Evolutionary conservation across 2,888 invertebrate genomes (phyloP).

Genomic region (Lasioglossum malachurum): DNA sequence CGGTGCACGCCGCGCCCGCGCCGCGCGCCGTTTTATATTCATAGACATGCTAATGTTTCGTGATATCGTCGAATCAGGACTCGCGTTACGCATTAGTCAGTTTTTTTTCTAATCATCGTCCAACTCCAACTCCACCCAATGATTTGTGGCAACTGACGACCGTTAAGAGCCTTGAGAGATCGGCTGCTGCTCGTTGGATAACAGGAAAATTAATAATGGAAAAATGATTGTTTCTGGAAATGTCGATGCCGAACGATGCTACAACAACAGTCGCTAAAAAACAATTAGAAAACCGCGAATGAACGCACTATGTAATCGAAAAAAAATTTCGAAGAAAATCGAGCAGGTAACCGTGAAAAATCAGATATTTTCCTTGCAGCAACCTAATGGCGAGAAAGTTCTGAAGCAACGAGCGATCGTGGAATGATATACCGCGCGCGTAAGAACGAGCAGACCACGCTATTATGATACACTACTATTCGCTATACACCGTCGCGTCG

Average conservation of each 20-base stretch:
- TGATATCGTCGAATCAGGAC: constrained; percentile 21
- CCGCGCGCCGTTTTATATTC: not conserved
- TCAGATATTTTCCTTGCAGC: too few relatives aligned
- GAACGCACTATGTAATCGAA: too few relatives aligned
- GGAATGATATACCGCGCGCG: not conserved
- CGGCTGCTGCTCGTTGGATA: not conserved
- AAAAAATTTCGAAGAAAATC: too few relatives aligned
- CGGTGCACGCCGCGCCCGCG: too few relatives aligned
- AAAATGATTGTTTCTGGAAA: not conserved
- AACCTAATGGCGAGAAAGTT: not conserved
- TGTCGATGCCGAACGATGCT: not conserved
- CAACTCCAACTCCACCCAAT: constrained; percentile 16
- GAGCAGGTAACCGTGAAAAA: too few relatives aligned
- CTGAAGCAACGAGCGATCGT: not conserved
- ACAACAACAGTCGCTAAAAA: not conserved
- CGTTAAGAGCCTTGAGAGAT: not conserved
- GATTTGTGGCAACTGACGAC: not conserved
- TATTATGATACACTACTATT: not conserved
- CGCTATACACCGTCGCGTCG: too few relatives aligned
- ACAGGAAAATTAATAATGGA: not conserved
- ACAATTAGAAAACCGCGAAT: not conserved
- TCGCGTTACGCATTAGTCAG: constrained; percentile 15
- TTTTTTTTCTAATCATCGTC: constrained; percentile 1
- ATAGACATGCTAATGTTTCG: constrained; percentile 23
- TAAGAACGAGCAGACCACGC: not conserved